Evolutionary conservation across 2,797 vertebrate species (phyloP).

Genomic region (Pseudomugil tenellus): DNA sequence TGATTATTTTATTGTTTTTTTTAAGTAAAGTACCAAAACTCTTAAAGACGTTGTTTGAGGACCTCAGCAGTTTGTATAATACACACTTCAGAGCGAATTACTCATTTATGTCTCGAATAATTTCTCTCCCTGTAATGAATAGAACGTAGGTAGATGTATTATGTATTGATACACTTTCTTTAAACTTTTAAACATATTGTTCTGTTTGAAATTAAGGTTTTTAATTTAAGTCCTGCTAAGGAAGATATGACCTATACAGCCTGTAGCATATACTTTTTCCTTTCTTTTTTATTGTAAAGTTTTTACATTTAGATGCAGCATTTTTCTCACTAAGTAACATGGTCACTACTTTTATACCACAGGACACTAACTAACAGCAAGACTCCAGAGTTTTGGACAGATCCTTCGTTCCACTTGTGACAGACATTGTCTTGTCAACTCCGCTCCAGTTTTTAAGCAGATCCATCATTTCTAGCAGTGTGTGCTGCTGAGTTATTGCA

Average conservation of each 20-base stretch:
- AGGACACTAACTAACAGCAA: neutral
- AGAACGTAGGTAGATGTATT: slow-evolving; percentile 35
- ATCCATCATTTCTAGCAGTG: slow-evolving; percentile 30
- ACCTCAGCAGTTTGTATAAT: neutral
- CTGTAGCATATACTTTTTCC: slow-evolving; percentile 3
- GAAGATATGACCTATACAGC: neutral
- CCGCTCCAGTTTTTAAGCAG: slow-evolving; percentile 16
- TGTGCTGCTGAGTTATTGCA: slow-evolving; percentile 23
- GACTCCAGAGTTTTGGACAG: slow-evolving; percentile 12
- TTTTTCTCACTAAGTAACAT: neutral
- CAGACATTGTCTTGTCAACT: slow-evolving; percentile 17
- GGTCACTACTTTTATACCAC: neutral
- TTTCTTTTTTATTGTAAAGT: neutral
- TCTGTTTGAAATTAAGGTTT: slow-evolving; percentile 10
- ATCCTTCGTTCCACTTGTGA: neutral
- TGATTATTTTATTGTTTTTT: neutral
- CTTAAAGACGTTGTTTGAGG: slow-evolving; percentile 18
- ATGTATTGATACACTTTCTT: slow-evolving; percentile 50
- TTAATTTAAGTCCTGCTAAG: slow-evolving; percentile 10
- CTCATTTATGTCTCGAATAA: slow-evolving; percentile 47
- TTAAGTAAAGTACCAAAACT: slow-evolving; percentile 1
- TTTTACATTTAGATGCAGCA: neutral
- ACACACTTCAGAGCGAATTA: slow-evolving; percentile 34
- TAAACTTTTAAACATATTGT: slow-evolving; percentile 28
- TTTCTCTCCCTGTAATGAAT: slow-evolving; percentile 43